Evolutionary conservation across 2,797 vertebrate species (phyloP).

Genomic region (Furcifer pardalis): DNA sequence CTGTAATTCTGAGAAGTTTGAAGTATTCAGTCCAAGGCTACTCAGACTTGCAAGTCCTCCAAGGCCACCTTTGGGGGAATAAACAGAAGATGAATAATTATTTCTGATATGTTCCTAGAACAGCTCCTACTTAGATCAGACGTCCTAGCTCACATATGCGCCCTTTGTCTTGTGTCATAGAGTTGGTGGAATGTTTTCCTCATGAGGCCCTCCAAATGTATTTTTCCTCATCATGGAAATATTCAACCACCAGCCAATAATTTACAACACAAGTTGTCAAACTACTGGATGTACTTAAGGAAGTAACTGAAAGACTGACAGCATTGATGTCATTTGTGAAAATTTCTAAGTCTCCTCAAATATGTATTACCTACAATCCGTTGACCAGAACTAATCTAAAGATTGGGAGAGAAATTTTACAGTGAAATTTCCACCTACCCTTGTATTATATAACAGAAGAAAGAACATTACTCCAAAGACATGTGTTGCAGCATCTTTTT

Average conservation of each 20-base stretch:
- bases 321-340: neutral
- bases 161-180: neutral
- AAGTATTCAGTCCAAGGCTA: slow-evolving; percentile 80
- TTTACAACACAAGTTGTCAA: neutral
- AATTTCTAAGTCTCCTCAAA: neutral
- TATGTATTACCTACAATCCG: neutral
- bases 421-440: neutral
- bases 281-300: neutral
- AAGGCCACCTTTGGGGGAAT: slow-evolving; percentile 75
- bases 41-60: slow-evolving; percentile 81
- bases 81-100: slow-evolving; percentile 19
- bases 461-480: neutral
- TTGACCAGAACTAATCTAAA: neutral
- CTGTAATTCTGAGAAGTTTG: slow-evolving; percentile 83
- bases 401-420: neutral
- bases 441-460: neutral
- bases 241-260: neutral
- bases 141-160: no score
- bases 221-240: neutral
- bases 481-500: neutral
- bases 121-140: neutral
- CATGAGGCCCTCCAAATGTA: neutral
- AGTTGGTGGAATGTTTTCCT: neutral
- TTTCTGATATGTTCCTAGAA: slow-evolving; percentile 5
- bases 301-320: neutral